Base-by-base conservation (phyloP, 2,113 vertebrate genomes). In the Zingel zingel region DNA sequence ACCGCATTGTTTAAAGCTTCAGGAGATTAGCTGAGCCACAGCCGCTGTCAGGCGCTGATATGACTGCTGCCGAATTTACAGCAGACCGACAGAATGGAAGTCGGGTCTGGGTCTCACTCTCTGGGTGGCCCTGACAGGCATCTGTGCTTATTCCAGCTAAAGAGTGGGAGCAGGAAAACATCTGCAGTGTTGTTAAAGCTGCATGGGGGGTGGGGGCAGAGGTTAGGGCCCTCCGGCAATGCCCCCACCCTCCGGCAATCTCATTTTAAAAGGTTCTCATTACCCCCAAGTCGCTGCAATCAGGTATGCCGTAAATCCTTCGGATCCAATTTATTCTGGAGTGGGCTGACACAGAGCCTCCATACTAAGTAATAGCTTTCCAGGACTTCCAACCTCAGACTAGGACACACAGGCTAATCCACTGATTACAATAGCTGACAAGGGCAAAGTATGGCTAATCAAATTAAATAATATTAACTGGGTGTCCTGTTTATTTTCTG, bases 181-280 rank as follows among this genome's bases (percentile, higher is more conserved):
- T 86, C 80, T 86, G 82, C 79, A 75, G 53, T 51, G 66, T 58
- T 79, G 80, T 81, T 74, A 72, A 57, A 76, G 74, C n/a, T 45
- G 66, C 27, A n/a, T 21, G 66, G 66, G 77, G 69, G 74, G 30
- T 16, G 45, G 64, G 73, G 33, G 0, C 73, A 78, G 39, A 75
- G 82, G 88, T 83, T 58, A 84, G 63, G 27, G 50, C 71, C 86
- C 69, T 61, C 15, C 13, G 50, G 83, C n/a, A 73, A 74, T 70
- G 81, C 77, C 54, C 65, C 61, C 64, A 81, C 74, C 86, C 59
- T 69, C 58, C 91, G 77, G 81, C 91, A 90, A 93, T 93, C 87
- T 91, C 73, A 67, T 87, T 90, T 81, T 87, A 78, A 92, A 92
- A 80, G 86, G 62, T 84, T 86, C 91, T 87, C 85, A 87, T 93